Evolutionary conservation across 2,888 invertebrate genomes (phyloP), one percentile per base, ranked within the genome.

Genomic region (Troilus luridus): DNA sequence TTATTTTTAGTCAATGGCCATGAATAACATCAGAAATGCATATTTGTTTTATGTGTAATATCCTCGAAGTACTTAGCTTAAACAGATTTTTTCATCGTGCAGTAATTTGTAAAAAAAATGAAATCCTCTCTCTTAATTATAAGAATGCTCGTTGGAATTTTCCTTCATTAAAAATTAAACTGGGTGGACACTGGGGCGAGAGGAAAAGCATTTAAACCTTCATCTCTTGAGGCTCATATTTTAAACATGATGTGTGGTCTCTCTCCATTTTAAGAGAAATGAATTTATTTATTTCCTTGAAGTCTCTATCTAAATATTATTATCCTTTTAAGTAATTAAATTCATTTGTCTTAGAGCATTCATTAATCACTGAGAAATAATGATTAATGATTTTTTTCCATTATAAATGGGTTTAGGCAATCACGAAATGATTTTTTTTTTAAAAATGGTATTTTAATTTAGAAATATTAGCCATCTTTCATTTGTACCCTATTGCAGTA

Each of bases 211-310:
- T 72, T 72, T 27, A 72, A 41, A 72, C 17, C 14, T 72, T 24
- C 27, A 72, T 72, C 72, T 41, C 72, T 14, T 17, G 3, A 27
- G 17, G 17, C 27, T 72, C 72, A 72, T 72, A 72, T 72, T 72
- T 72, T 72, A 72, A 41, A 72, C 72, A 72, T 72, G 72, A 27
- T 72, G 72, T 72, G 72, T 72, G 72, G 17, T 27, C 72, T 27
- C 72, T 14, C 0, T 41, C 72, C 27, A 14, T 72, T 72, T 72
- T 72, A 72, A 72, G 27, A 41, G 72, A 72, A 41, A 72, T 41
- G 72, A 27, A 41, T 72, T 72, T 72, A 67, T 72, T 72, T 72
- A 72, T 72, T 27, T 27, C 17, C 27, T 72, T 27, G 27, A 27
- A 6, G 72, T 27, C 27, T 27, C 72, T 72, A n/a, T n/a, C n/a